These are phyloP conservation scores for Mallotus villosus DNA, from an alignment of 2,797 vertebrate species.

Conservation along the genomic window DNA sequence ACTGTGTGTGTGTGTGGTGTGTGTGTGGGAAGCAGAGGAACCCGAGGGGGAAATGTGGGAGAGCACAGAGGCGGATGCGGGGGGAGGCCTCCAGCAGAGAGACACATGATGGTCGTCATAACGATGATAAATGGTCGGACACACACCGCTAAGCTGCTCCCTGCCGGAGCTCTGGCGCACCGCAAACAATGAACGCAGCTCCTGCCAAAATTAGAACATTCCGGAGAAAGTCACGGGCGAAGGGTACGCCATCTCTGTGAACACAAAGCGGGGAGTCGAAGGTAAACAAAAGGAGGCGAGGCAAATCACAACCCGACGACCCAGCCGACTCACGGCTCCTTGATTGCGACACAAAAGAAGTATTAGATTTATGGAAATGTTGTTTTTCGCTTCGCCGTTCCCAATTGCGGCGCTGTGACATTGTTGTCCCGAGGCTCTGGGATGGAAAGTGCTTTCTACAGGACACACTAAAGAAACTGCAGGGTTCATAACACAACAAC, in stretches of 20 bases:
- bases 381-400: conserved; percentile 22
- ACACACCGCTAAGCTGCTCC: conserved; percentile 49
- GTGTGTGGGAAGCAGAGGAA: conserved; percentile 4
- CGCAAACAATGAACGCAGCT: neutral
- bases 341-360: neutral
- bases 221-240: neutral
- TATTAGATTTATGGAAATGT: conserved; percentile 10
- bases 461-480: too few relatives aligned
- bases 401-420: neutral
- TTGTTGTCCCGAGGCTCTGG: neutral
- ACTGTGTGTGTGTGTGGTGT: conserved; percentile 43
- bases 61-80: conserved; percentile 60
- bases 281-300: too few relatives aligned
- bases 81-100: conserved; percentile 60
- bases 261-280: too few relatives aligned
- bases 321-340: neutral
- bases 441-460: too few relatives aligned
- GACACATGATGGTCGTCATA: conserved; percentile 66
- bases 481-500: too few relatives aligned
- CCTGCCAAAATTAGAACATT: conserved; percentile 17
- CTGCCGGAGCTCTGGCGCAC: conserved; percentile 10
- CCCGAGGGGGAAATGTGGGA: conserved; percentile 43
- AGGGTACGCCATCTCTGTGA: conserved; percentile 18
- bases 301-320: neutral
- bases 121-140: conserved; percentile 64